These are phyloP conservation scores for Bellardia pandia DNA, from an alignment of 2,888 invertebrate species.

Conservation along the genomic window DNA sequence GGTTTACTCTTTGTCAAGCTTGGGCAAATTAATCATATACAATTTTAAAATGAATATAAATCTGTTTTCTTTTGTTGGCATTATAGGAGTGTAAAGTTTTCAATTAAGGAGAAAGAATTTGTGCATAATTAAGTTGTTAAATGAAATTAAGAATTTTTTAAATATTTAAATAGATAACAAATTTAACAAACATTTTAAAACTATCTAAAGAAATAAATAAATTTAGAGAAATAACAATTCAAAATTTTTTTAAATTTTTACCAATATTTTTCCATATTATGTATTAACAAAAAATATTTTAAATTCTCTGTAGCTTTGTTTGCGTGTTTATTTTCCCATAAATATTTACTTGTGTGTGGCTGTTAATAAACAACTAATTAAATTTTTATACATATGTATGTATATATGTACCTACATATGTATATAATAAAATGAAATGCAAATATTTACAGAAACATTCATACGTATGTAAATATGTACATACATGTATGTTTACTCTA, in stretches of 20 bases:
- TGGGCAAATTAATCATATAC: constrained; percentile 14
- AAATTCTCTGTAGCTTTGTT: background rate
- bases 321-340: background rate
- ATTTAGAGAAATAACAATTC: too few species aligned
- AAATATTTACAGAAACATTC: constrained; percentile 27
- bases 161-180: too few species aligned
- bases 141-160: too few species aligned
- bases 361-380: constrained; percentile 48
- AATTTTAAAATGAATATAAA: constrained; percentile 28
- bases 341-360: constrained; percentile 19
- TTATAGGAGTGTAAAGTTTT: constrained; percentile 19
- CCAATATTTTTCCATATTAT: background rate
- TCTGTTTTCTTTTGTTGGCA: background rate
- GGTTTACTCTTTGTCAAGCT: background rate
- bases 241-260: too few species aligned
- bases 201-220: too few species aligned
- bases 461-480: background rate
- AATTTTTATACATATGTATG: constrained; percentile 14
- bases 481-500: background rate
- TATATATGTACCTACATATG: background rate
- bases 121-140: background rate
- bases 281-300: background rate
- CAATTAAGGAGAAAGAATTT: background rate
- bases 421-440: constrained; percentile 36
- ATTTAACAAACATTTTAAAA: too few species aligned